Percentiles rank a stretch among this genome's conserved stretches.
phyloP scores from a whole-genome alignment of 2,888 invertebrate genomes.

The Ypsolopha sequella region DNA sequence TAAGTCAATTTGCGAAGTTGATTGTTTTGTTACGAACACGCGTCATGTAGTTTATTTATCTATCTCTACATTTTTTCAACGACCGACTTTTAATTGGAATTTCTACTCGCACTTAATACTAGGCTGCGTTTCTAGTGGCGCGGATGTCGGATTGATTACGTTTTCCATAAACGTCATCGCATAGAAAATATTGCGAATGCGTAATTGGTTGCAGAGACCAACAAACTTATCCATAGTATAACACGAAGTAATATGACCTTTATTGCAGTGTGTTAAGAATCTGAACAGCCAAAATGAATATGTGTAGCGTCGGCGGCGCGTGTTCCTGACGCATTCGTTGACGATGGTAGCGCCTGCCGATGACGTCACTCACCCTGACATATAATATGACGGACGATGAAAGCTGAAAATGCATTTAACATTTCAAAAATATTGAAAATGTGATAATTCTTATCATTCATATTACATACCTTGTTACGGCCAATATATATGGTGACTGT shows the following conservation, averaged over 20 bases:
- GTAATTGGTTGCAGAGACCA: conserved; percentile 47
- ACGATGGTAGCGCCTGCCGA: conserved; percentile 33
- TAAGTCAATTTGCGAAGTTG: neutral
- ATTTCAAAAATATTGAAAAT: conserved; percentile 13
- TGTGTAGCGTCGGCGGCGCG: conserved; percentile 25
- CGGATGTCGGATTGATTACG: conserved; percentile 49
- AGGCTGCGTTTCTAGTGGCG: neutral
- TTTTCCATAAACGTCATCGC: conserved; percentile 46
- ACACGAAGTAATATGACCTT: neutral
- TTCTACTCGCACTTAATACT: neutral
- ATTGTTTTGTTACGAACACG: too few relatives aligned
- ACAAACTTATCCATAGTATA: too few relatives aligned
- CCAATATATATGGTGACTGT: too few relatives aligned
- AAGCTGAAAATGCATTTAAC: conserved; percentile 35
- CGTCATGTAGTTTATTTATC: too few relatives aligned
- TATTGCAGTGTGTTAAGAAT: neutral
- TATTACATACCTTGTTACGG: neutral
- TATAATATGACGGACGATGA: conserved; percentile 57
- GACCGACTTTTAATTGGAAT: neutral
- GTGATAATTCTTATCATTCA: neutral
- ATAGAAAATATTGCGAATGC: conserved; percentile 65
- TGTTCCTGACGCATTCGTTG: conserved; percentile 34
- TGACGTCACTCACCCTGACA: conserved; percentile 51
- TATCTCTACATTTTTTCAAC: too few relatives aligned
- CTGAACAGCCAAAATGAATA: neutral